A percentile compares a stretch with the other conserved stretches of the same genome.
Conservation (phyloP, 2,888 invertebrate species). For the Drepanosiphum platanoidis region DNA sequence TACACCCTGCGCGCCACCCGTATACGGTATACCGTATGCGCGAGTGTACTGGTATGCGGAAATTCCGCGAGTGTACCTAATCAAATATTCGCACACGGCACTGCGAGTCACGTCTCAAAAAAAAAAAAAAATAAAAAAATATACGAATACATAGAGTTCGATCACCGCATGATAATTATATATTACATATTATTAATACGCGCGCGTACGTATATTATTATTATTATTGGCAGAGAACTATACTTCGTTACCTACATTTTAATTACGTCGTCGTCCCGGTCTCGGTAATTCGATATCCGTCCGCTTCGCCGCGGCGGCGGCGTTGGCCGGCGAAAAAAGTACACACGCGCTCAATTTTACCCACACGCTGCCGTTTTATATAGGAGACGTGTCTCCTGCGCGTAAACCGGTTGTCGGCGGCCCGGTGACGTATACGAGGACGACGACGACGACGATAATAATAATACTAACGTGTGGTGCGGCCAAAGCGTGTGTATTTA, state of each 20-base stretch:
- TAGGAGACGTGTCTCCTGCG: no score
- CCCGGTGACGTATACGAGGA: constrained; percentile 56
- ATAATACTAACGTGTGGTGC: background rate
- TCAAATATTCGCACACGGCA: background rate
- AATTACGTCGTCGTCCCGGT: constrained; percentile 14
- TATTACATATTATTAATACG: background rate
- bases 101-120: background rate
- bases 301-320: background rate
- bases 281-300: background rate
- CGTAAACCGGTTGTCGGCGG: constrained; percentile 53
- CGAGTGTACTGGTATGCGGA: background rate
- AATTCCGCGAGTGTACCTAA: background rate
- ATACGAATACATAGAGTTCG: no score
- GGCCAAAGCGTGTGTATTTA: background rate
- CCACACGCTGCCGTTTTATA: no score
- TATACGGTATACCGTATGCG: background rate
- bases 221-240: background rate
- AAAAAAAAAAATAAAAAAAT: no score
- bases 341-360: no score
- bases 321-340: constrained; percentile 1
- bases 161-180: constrained; percentile 1
- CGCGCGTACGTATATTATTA: background rate
- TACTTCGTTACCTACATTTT: constrained; percentile 33
- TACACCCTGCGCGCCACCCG: background rate
- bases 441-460: constrained; percentile 11